Base-by-base conservation (phyloP, 2,113 vertebrate genomes). In the Saguinus midas region DNA sequence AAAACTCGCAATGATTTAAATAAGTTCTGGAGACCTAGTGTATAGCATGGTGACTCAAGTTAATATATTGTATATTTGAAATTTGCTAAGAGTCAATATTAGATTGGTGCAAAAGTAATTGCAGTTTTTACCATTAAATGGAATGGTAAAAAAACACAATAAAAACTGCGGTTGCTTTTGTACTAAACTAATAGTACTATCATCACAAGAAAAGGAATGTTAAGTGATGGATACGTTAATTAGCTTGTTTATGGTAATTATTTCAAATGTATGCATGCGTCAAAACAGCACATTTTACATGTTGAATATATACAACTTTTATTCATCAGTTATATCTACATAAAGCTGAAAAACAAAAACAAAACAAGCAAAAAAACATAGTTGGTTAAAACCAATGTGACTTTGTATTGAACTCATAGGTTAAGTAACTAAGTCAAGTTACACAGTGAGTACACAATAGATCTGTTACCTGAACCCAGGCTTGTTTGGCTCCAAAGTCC, bases 381-480 rank as follows among this genome's bases (percentile, higher is more conserved):
- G 21, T 27, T 87, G 16, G 14, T 87, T 68, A 61, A 79, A 94
- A 83, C 0, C 4, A 96, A 91, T 43, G 20, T 93, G 21, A 76
- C 70, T 89, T 43, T 92, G 2, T 93, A 79, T 94, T 95, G 94
- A 95, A 92, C 50, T 83, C 79, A 70, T 40, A 95, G 7, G 8
- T 89, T 82, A 87, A 68, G 9, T 68, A 87, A 88, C 32, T 88
- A 78, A 75, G 6, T 32, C 4, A 1, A 75, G 17, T 68, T 25
- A 92, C 48, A 78, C 10, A 64, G 43, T 1, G 61, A 90, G n/a
- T 83, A 72, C 88, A 52, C 75, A 45, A 90, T 45, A 79, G 23
- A 79, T 57, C 4, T 52, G 25, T 6, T 13, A 78, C 4, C 2
- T n/a, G 64, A 94, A 70, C 27, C 48, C n/a, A 72, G 14, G 11